Percentiles rank a stretch among this genome's conserved stretches.
Evolutionary conservation across 2,113 vertebrate species (phyloP).

Genomic region (Shinisaurus crocodilurus): DNA sequence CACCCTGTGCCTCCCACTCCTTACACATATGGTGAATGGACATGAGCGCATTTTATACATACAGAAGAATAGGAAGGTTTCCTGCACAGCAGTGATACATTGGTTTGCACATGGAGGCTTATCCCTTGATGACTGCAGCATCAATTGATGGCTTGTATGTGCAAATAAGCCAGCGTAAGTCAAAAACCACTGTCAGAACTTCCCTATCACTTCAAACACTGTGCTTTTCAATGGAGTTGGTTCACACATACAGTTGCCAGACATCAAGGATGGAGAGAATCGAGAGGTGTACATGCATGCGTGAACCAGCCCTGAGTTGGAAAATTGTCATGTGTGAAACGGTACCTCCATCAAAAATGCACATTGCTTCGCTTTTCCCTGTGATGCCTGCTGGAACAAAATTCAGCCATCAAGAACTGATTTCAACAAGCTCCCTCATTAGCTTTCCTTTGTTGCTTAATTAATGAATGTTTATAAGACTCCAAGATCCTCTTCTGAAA

Average conservation of each 20-base stretch:
- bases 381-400: background rate
- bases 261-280: background rate
- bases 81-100: too few species aligned
- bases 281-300: background rate
- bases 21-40: too few species aligned
- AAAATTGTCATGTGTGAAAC: background rate
- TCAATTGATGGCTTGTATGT: too few species aligned
- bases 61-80: too few species aligned
- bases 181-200: too few species aligned
- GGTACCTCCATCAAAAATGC: background rate
- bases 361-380: background rate
- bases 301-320: background rate
- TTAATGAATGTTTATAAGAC: slow-evolving; percentile 37
- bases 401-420: background rate
- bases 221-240: background rate
- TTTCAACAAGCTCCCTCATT: background rate
- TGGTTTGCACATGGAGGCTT: too few species aligned
- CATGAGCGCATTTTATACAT: too few species aligned
- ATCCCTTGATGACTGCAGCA: too few species aligned
- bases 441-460: slow-evolving; percentile 13
- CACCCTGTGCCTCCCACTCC: too few species aligned
- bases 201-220: too few species aligned
- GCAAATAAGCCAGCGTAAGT: too few species aligned
- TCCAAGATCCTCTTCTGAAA: background rate
- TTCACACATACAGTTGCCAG: background rate